phyloP scores from a whole-genome alignment of 2,797 vertebrate species.

The Coluber constrictor region DNA sequence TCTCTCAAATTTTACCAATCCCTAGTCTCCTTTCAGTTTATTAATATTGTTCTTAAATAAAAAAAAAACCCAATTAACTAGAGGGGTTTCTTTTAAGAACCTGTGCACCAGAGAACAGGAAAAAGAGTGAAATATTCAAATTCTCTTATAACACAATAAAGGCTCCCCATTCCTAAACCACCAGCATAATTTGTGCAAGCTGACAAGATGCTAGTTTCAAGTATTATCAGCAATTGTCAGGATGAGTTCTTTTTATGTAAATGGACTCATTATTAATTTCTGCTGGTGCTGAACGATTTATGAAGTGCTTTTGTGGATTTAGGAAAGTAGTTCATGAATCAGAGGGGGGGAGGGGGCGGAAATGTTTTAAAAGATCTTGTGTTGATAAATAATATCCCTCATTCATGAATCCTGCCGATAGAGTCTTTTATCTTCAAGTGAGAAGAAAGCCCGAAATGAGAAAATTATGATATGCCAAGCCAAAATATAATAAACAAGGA shows the following conservation, averaged over 20 bases:
- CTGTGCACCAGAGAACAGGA: neutral
- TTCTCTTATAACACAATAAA: conserved; percentile 53
- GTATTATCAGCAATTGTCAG: conserved; percentile 68
- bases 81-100: neutral
- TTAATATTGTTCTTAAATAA: neutral
- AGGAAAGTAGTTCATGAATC: conserved; percentile 74
- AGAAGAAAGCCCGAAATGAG: conserved; percentile 56
- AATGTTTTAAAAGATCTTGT: conserved; percentile 70
- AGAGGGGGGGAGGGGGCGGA: conserved; percentile 53
- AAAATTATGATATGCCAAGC: conserved; percentile 49
- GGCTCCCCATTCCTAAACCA: conserved; percentile 36
- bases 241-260: conserved; percentile 73
- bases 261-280: conserved; percentile 78
- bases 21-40: neutral
- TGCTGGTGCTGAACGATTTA: conserved; percentile 72
- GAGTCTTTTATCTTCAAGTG: conserved; percentile 67
- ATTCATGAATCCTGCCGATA: conserved; percentile 68
- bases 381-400: conserved; percentile 74
- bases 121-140: conserved; percentile 38
- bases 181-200: conserved; percentile 54
- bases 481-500: neutral
- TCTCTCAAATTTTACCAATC: neutral
- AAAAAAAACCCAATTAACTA: neutral
- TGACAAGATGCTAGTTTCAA: conserved; percentile 53
- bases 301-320: conserved; percentile 70